Conservation (phyloP, 2,797 vertebrate genomes). For the Eospalax fontanierii region DNA sequence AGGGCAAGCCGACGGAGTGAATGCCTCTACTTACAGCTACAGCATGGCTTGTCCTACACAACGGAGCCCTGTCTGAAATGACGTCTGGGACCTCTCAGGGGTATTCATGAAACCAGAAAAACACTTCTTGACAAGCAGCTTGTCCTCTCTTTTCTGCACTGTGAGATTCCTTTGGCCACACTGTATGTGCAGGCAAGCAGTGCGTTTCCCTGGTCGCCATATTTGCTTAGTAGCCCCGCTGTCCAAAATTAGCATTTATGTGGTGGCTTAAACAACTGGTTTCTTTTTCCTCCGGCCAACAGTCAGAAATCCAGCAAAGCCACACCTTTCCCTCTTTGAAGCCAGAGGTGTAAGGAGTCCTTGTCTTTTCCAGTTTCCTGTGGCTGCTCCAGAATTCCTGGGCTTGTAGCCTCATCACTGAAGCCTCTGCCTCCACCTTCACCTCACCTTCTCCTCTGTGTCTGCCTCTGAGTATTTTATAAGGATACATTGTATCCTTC, state of each 20-base stretch:
- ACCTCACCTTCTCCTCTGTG: background rate
- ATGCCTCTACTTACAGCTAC: background rate
- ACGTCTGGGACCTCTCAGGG: background rate
- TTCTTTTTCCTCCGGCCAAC: background rate
- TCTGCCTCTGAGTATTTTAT: background rate
- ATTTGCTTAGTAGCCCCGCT: background rate
- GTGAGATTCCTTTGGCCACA: background rate
- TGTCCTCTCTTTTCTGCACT: constrained; percentile 49
- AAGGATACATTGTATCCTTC: background rate
- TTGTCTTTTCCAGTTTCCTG: background rate
- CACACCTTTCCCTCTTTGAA: accelerated
- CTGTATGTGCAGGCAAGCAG: constrained; percentile 22
- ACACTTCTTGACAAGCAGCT: background rate
- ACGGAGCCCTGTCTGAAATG: background rate
- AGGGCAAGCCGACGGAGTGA: constrained; percentile 29
- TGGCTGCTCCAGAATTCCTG: background rate
- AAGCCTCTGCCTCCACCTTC: background rate
- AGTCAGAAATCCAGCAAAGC: background rate
- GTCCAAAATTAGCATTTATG: background rate
- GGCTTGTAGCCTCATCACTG: background rate
- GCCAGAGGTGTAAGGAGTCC: background rate
- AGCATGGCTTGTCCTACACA: constrained; percentile 22
- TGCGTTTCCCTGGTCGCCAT: constrained; percentile 67
- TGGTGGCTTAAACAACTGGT: background rate
- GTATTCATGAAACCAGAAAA: constrained; percentile 17